Evolutionary conservation across 2,797 vertebrate genomes (phyloP).

Genomic region (Erethizon dorsatum): DNA sequence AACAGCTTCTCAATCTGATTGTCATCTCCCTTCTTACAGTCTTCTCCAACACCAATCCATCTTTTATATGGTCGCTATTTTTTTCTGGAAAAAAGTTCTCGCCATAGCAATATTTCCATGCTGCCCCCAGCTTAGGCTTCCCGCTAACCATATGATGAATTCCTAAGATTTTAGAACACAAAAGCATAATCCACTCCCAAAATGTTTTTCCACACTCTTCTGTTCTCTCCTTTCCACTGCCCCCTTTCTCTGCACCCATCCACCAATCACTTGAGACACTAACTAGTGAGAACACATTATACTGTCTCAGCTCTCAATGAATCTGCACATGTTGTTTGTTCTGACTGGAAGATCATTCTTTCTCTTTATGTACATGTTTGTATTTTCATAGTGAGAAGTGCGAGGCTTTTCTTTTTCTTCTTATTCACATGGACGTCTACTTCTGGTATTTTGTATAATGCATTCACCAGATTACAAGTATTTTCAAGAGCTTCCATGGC

Average conservation of each 20-base stretch:
- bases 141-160: not conserved
- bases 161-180: not conserved
- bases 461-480: constrained; percentile 37
- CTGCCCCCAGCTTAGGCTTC: not conserved
- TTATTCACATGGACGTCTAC: not conserved
- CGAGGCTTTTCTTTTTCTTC: not conserved
- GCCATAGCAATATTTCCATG: not conserved
- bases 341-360: not conserved
- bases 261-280: not conserved
- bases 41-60: not conserved
- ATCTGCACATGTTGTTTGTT: not conserved
- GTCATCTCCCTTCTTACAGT: not conserved
- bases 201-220: not conserved
- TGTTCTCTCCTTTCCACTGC: not conserved
- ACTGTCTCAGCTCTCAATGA: not conserved
- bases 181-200: not conserved
- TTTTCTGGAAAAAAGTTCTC: not conserved
- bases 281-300: not conserved
- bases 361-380: constrained; percentile 8
- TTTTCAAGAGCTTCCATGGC: not conserved
- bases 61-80: not conserved
- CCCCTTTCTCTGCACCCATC: rapidly evolving
- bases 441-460: constrained; percentile 26
- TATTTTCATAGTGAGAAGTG: constrained; percentile 33
- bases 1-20: not conserved